Conservation (phyloP, 2,888 invertebrate genomes). For the Salpingus planirostris region DNA sequence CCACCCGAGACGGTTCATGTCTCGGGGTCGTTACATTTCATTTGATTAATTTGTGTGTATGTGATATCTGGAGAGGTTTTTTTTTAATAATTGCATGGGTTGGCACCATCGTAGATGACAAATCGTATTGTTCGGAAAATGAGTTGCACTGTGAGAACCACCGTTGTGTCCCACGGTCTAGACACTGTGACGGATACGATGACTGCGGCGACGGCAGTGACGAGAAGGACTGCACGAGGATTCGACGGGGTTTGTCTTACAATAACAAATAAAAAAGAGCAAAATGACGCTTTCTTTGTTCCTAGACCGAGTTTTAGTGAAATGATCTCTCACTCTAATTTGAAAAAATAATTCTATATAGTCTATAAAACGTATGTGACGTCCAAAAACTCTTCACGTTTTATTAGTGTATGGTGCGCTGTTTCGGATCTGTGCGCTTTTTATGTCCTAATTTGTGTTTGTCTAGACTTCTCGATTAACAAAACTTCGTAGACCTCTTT, state of each 20-base stretch:
- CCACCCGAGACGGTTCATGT: too few relatives aligned
- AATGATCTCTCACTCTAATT: too few relatives aligned
- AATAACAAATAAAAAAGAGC: too few relatives aligned
- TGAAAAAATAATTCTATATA: too few relatives aligned
- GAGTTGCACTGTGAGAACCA: conserved; percentile 43
- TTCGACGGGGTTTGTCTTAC: conserved; percentile 43
- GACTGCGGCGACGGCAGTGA: conserved; percentile 59
- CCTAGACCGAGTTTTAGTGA: too few relatives aligned
- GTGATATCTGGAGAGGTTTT: conserved; percentile 2
- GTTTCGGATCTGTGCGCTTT: too few relatives aligned
- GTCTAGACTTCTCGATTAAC: too few relatives aligned
- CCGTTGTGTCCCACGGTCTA: conserved; percentile 50
- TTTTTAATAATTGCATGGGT: conserved; percentile 21
- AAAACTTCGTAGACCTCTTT: too few relatives aligned
- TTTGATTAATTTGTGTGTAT: conserved; percentile 1
- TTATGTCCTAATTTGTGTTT: too few relatives aligned
- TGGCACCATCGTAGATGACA: conserved; percentile 17
- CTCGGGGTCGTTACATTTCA: not conserved
- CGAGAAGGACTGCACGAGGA: conserved; percentile 49
- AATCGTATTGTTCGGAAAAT: conserved; percentile 21
- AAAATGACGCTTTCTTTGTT: conserved; percentile 19
- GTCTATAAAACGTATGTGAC: too few relatives aligned
- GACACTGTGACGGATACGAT: conserved; percentile 50
- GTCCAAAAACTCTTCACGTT: too few relatives aligned
- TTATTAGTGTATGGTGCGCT: too few relatives aligned